Percentiles rank a stretch among this genome's conserved stretches.
Conservation (phyloP, 37 sponge, comb jelly and placozoan genomes). For the Beroe forskalii region DNA sequence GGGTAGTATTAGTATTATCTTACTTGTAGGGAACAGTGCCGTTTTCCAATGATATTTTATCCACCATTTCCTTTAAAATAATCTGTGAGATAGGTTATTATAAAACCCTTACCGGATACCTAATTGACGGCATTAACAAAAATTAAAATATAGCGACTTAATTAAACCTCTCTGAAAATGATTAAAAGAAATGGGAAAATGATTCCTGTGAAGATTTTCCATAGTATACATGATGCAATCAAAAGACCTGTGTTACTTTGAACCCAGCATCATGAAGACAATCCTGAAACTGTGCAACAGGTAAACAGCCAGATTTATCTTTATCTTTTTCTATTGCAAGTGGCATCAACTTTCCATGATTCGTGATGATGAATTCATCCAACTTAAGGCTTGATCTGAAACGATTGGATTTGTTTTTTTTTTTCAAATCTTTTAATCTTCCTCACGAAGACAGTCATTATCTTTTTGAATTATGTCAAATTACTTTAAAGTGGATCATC, state of each 20-base stretch:
- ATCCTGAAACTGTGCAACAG: neutral
- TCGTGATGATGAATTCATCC: slow-evolving; percentile 48
- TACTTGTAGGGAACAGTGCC: slow-evolving; percentile 5
- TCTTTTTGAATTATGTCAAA: neutral
- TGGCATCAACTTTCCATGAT: slow-evolving; percentile 11
- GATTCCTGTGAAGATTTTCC: too few relatives aligned
- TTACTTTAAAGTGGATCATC: too few relatives aligned
- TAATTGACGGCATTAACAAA: too few relatives aligned
- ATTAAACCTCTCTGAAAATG: too few relatives aligned
- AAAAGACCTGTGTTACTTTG: neutral
- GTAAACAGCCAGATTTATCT: neutral
- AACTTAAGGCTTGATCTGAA: neutral
- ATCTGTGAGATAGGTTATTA: too few relatives aligned
- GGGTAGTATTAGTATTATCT: too few relatives aligned
- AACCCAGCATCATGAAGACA: slow-evolving; percentile 14
- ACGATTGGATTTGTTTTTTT: neutral
- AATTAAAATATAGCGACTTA: too few relatives aligned
- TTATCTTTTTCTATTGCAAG: slow-evolving; percentile 29
- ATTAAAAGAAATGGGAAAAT: too few relatives aligned
- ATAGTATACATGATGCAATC: neutral
- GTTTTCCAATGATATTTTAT: neutral
- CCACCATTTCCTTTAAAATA: neutral
- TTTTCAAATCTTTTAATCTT: neutral
- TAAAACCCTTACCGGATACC: too few relatives aligned
- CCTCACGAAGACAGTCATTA: neutral